Conservation (phyloP, 2,113 vertebrate species). For the Aptenodytes patagonicus region DNA sequence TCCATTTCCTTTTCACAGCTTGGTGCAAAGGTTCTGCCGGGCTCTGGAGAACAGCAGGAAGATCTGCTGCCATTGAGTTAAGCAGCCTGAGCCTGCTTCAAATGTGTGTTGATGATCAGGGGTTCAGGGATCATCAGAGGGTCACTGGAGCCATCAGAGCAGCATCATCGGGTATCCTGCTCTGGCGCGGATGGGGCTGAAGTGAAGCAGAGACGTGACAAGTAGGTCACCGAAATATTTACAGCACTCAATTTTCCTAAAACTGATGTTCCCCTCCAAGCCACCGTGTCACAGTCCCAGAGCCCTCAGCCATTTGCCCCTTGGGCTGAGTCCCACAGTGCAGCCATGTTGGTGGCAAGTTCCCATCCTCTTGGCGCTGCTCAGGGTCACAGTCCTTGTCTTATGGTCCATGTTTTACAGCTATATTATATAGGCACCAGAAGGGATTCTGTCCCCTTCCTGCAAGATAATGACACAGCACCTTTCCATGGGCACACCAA, state of each 20-base stretch:
- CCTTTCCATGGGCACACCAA: neutral
- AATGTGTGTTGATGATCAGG: neutral
- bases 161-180: neutral
- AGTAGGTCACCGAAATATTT: neutral
- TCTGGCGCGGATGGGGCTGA: neutral
- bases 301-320: neutral
- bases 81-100: neutral
- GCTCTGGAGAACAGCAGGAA: neutral
- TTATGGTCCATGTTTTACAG: neutral
- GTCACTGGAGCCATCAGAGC: neutral
- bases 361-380: too few species aligned
- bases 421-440: neutral
- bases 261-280: neutral
- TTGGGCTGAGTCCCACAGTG: neutral
- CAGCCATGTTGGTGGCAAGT: too few species aligned
- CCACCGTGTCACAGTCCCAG: neutral
- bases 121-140: neutral
- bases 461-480: neutral
- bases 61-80: too few species aligned
- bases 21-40: neutral
- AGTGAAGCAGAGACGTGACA: neutral
- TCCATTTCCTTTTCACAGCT: neutral
- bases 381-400: neutral
- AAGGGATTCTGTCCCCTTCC: neutral
- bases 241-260: neutral